Base-by-base conservation (phyloP, 2,113 vertebrate species). In the Xenopus tropicalis region DNA sequence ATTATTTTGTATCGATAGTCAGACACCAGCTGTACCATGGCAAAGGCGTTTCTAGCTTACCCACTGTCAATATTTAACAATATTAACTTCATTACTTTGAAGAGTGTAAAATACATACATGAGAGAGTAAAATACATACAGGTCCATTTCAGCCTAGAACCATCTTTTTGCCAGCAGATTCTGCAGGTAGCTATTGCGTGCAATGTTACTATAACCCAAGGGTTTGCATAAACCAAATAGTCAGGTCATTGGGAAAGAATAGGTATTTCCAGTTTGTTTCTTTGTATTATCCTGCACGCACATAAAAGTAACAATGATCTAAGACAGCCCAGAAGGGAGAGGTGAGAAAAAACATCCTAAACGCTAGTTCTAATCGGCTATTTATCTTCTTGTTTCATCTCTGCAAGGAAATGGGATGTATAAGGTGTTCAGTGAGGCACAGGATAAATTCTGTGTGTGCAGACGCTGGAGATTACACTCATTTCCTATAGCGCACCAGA, bases 191-290 rank as follows among this genome's bases (percentile, higher is more conserved):
- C 82, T 83, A 88, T 93, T 79, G 91, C 92, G 89, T 93, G 92
- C 91, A 90, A 82, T 85, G 57, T 84, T 81, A 83, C 85, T 81
- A 82, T 89, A 90, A 90, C 89, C 87, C 84, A 82, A 87, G 89
- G 90, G 88, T 91, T 86, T 89, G 84, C 85, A 86, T 88, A 89
- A 90, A 91, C 88, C 86, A 79, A 72, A 77, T 82, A 83, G 82
- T 86, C 86, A 81, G 86, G 88, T 90, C 86, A 92, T 85, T 90
- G 90, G 87, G 86, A 88, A 92, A 90, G 88, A 91, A 92, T 90
- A 91, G 89, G 91, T 92, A 91, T 90, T 91, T 92, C 92, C 86
- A 87, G 91, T 90, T 90, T 83, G 46, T 79, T 82, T 74, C 83
- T 89, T 86, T 86, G 85, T 88, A 85, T 82, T 86, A 83, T 86